These are phyloP conservation scores for Pachypeltis micranthus DNA, from an alignment of 1,140 invertebrate species.

Conservation along the genomic window DNA sequence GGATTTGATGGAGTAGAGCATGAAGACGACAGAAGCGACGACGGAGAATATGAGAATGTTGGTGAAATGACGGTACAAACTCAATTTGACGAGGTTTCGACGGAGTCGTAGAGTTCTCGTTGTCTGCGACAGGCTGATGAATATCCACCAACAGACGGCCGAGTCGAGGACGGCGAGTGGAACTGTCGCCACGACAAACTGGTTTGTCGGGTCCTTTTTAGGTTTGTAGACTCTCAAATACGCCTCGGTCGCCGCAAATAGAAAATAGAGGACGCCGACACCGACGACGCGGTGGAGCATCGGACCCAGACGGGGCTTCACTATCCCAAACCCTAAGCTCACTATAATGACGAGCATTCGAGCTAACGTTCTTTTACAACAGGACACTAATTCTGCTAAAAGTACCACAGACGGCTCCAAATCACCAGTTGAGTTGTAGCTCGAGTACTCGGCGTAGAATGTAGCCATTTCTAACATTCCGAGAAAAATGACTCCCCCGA, in stretches of 20 bases:
- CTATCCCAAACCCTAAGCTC: constrained; percentile 86
- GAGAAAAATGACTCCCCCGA: constrained; percentile 75
- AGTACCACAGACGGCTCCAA: constrained; percentile 51
- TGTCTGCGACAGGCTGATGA: constrained; percentile 77
- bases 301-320: constrained; percentile 78
- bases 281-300: constrained; percentile 75
- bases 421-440: constrained; percentile 58
- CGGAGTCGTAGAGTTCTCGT: constrained; percentile 73
- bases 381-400: constrained; percentile 78
- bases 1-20: constrained; percentile 79
- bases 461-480: constrained; percentile 78
- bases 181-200: constrained; percentile 57
- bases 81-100: constrained; percentile 76
- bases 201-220: constrained; percentile 50
- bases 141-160: constrained; percentile 73
- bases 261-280: constrained; percentile 68
- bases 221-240: constrained; percentile 61
- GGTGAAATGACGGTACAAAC: constrained; percentile 82
- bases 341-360: constrained; percentile 89
- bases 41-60: constrained; percentile 85
- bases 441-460: constrained; percentile 80
- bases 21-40: constrained; percentile 75
- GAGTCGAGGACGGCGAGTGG: constrained; percentile 59
- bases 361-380: constrained; percentile 76
- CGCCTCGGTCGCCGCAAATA: constrained; percentile 68